These are phyloP conservation scores for Agelaius phoeniceus DNA, from an alignment of 2,113 vertebrate species.

Conservation along the genomic window DNA sequence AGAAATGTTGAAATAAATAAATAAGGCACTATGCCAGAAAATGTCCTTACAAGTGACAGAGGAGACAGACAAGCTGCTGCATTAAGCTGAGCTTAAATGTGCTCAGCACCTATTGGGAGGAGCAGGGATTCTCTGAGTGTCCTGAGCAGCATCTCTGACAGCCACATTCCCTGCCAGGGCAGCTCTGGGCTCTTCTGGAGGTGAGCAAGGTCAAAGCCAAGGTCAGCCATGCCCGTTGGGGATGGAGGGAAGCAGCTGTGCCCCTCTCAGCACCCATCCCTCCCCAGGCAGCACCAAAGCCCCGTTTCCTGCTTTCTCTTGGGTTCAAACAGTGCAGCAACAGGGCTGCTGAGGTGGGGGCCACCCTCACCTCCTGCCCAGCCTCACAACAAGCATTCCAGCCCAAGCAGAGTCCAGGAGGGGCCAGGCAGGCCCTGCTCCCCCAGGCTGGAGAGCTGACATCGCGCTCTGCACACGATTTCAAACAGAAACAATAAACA, in stretches of 20 bases:
- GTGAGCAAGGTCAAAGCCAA: neutral
- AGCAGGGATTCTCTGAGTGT: neutral
- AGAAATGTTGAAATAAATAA: neutral
- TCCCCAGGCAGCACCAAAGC: neutral
- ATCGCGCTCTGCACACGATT: rapidly evolving
- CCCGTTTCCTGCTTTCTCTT: rapidly evolving
- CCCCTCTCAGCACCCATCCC: neutral
- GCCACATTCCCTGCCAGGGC: neutral
- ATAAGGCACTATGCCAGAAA: neutral
- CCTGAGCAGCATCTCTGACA: neutral
- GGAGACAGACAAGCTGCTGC: neutral
- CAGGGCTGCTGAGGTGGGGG: neutral
- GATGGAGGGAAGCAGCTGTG: neutral
- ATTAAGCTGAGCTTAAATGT: neutral
- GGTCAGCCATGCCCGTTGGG: neutral
- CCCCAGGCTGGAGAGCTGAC: rapidly evolving
- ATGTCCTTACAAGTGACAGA: neutral
- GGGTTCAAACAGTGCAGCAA: neutral
- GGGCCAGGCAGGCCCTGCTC: neutral
- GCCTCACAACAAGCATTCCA: neutral
- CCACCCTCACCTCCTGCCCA: neutral
- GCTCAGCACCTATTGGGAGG: neutral
- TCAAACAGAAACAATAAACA: neutral
- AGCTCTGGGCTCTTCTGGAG: neutral
- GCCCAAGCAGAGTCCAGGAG: neutral